These are phyloP conservation scores for Microctonus brassicae DNA, from an alignment of 2,888 invertebrate genomes.

Conservation along the genomic window DNA sequence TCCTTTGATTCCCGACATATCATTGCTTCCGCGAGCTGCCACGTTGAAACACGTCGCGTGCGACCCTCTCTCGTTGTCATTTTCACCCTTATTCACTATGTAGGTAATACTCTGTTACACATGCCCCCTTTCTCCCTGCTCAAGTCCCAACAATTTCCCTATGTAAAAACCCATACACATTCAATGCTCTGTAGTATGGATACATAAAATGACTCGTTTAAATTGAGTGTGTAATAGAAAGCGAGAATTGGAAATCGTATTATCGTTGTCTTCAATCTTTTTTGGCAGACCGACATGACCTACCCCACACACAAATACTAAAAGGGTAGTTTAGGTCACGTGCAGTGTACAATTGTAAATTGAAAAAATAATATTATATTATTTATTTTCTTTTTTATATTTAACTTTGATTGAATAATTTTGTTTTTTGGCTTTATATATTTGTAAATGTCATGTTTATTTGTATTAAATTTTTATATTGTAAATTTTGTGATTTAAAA, in stretches of 20 bases:
- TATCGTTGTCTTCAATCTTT: slow-evolving; percentile 40
- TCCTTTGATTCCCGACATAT: slow-evolving; percentile 31
- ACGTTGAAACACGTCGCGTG: background rate
- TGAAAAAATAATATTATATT: slow-evolving; percentile 7
- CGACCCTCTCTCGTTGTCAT: no score
- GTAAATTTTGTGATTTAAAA: no score
- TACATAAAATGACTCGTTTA: slow-evolving; percentile 8
- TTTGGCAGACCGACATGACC: slow-evolving; percentile 29
- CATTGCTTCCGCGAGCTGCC: background rate
- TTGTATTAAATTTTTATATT: no score
- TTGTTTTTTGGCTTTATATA: no score
- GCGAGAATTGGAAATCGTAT: slow-evolving; percentile 48
- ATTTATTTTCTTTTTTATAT: background rate
- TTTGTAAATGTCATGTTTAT: no score
- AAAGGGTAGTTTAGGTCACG: background rate
- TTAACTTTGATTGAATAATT: background rate
- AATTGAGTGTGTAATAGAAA: slow-evolving; percentile 30
- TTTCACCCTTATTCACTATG: no score
- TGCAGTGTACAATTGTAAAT: background rate
- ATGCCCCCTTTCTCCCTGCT: no score
- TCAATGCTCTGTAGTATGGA: background rate
- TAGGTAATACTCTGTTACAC: no score
- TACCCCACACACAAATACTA: slow-evolving; percentile 4
- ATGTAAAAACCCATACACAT: no score
- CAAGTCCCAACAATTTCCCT: no score